Evolutionary conservation across 2,888 invertebrate genomes (phyloP).

Genomic region (Ophioninae sp.): DNA sequence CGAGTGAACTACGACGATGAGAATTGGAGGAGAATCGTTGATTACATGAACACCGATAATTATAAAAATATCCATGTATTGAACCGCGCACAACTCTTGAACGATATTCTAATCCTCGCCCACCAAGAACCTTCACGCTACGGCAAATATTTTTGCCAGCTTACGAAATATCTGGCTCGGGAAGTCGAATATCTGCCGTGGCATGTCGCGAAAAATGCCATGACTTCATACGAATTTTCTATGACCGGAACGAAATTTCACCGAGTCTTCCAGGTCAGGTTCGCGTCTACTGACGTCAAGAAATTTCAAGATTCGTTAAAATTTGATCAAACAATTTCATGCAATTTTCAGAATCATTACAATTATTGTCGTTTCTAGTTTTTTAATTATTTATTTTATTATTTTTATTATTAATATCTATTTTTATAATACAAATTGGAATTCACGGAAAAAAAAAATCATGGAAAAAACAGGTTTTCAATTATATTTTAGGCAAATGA

Average conservation of each 20-base stretch:
- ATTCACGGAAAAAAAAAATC: neutral
- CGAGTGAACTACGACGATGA: slow-evolving; percentile 84
- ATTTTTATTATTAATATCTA: neutral
- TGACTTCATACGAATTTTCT: neutral
- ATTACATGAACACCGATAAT: slow-evolving; percentile 80
- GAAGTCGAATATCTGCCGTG: slow-evolving; percentile 87
- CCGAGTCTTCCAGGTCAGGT: slow-evolving; percentile 30
- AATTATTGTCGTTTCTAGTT: neutral
- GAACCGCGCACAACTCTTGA: slow-evolving; percentile 89
- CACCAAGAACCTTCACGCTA: slow-evolving; percentile 72
- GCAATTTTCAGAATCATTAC: neutral
- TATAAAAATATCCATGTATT: slow-evolving; percentile 83
- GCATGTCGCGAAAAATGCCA: slow-evolving; percentile 81
- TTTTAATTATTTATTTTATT: neutral
- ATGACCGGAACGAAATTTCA: too few species aligned
- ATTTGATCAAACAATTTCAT: neutral
- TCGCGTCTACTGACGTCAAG: neutral
- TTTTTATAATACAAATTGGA: neutral
- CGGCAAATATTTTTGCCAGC: slow-evolving; percentile 80
- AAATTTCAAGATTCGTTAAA: neutral
- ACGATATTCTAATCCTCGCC: slow-evolving; percentile 87
- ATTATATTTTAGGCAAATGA: neutral
- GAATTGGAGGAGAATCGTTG: slow-evolving; percentile 85
- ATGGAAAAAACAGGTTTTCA: neutral
- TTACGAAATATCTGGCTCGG: slow-evolving; percentile 84